These are phyloP conservation scores for Sorex fumeus DNA, from an alignment of 2,113 vertebrate genomes.

Conservation along the genomic window DNA sequence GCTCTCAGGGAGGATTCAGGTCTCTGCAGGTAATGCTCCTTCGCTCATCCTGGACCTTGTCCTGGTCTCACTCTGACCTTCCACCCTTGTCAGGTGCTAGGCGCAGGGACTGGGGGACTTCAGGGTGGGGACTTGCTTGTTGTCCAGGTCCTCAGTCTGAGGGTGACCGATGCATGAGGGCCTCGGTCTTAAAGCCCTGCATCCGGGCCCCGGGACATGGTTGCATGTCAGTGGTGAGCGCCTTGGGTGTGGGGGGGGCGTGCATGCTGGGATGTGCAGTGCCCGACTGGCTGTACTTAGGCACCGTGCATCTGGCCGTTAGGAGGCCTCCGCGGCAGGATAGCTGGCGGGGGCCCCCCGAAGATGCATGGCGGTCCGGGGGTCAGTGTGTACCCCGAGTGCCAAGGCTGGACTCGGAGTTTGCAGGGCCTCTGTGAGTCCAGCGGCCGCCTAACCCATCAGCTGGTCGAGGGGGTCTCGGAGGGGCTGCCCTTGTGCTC, in stretches of 20 bases:
- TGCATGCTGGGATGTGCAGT: conserved; percentile 40
- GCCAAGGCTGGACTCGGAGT: conserved; percentile 7
- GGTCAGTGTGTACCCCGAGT: not conserved
- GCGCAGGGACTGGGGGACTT: conserved; percentile 27
- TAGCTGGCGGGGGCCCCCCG: conserved; percentile 36
- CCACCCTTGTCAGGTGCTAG: conserved; percentile 42
- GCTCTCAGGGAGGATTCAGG: conserved; percentile 99
- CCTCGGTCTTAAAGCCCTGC: not conserved
- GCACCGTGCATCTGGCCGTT: not conserved
- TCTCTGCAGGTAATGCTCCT: conserved; percentile 96
- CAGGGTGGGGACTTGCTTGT: conserved; percentile 36
- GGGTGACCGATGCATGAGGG: conserved; percentile 72
- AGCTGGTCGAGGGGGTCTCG: conserved; percentile 42
- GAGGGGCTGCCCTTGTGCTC: conserved; percentile 17
- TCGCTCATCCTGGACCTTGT: conserved; percentile 78
- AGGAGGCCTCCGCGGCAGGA: conserved; percentile 38
- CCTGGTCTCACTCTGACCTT: conserved; percentile 40
- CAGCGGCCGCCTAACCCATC: conserved; percentile 33
- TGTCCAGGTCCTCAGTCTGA: conserved; percentile 3
- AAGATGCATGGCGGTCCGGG: conserved; percentile 54
- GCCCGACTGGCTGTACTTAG: conserved; percentile 62
- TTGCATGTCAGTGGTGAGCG: conserved; percentile 72
- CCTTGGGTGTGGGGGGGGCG: conserved; percentile 11
- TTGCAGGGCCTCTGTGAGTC: fast-evolving
- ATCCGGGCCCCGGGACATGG: conserved; percentile 14